Evolutionary conservation across 30 jellyfish, hydroid and myxozoan genomes (phyloP), one percentile per base, ranked within the genome.

Genomic region (Nemopilema nomurai): DNA sequence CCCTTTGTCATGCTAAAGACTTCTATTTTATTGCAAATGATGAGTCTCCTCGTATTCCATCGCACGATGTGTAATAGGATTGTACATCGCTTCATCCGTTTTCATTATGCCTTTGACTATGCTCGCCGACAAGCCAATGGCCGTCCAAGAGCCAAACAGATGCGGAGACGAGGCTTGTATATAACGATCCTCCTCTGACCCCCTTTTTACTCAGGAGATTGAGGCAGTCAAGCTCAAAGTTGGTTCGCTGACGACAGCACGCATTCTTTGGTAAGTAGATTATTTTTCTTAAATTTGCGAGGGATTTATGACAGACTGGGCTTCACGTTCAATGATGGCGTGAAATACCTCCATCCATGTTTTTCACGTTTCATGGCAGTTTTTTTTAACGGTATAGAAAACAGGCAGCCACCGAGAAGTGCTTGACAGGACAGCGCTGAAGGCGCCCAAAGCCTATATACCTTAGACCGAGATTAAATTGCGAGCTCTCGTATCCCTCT

Each of bases 81-180:
- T 84, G 66, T 57, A 64, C 93, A 78, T 68, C 77, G 77, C 32
- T 84, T 84, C 93, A 84, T 84, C 93, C 93, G 93, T 84, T 84
- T 74, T 76, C 80, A 84, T 84, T 84, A 84, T 84, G 93, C 87
- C 93, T 74, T 84, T 84, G 93, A 84, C 81, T 73, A 68, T 49
- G 70, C n/a, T 31, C 69, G 93, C 93, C 93, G 93, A 74, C 93
- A 84, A 84, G 84, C 93, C 93, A 84, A 73, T 84, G 93, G 87
- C 93, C 63, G 30, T 69, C 93, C 57, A 78, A 51, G 67, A 57
- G 29, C 77, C 87, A 84, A 84, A 84, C 93, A 84, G 93, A 84
- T 84, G 93, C 87, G 79, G 33, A 51, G 68, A 49, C 87, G 93
- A 73, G 93, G 87, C 93, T 84, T 73, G 83, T 84, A 74, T 84